Percentiles rank a stretch among this genome's conserved stretches.
Evolutionary conservation across 1,140 invertebrate genomes (phyloP).

Genomic region (Lepidurus packardi): DNA sequence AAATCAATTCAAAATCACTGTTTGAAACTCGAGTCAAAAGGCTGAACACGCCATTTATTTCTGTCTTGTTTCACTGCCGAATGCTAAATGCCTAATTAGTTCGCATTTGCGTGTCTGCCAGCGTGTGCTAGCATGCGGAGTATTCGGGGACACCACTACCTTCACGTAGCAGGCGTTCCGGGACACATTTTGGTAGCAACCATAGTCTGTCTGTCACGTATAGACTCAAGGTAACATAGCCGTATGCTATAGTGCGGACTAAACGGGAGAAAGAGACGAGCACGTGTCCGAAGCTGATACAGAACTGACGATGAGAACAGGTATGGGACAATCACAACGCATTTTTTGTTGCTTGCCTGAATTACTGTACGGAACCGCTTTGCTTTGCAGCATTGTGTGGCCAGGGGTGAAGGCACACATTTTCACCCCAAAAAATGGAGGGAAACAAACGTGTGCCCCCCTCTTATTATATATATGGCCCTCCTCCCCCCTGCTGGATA

Average conservation of each 20-base stretch:
- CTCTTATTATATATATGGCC: background rate
- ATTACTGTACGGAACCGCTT: background rate
- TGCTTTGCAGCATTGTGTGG: background rate
- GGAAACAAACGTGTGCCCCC: background rate
- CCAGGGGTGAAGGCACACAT: background rate
- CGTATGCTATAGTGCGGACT: background rate
- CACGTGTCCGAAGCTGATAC: conserved; percentile 13
- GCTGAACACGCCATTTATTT: background rate
- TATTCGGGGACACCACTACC: no score
- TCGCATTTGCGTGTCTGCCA: background rate
- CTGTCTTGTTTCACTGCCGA: background rate
- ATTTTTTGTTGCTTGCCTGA: conserved; percentile 8
- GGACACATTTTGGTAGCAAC: no score
- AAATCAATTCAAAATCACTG: background rate
- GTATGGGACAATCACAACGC: conserved; percentile 7
- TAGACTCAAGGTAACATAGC: background rate
- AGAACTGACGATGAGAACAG: conserved; percentile 14
- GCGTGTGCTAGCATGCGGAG: background rate
- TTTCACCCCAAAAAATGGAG: background rate
- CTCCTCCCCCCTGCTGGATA: background rate
- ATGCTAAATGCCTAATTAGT: background rate
- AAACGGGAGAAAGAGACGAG: background rate
- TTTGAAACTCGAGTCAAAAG: background rate
- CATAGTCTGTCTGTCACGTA: background rate
- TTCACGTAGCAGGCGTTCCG: no score